Evolutionary conservation across 2,113 vertebrate genomes (phyloP).

Genomic region (rabbit (Oryctolagus cuniculus)): DNA sequence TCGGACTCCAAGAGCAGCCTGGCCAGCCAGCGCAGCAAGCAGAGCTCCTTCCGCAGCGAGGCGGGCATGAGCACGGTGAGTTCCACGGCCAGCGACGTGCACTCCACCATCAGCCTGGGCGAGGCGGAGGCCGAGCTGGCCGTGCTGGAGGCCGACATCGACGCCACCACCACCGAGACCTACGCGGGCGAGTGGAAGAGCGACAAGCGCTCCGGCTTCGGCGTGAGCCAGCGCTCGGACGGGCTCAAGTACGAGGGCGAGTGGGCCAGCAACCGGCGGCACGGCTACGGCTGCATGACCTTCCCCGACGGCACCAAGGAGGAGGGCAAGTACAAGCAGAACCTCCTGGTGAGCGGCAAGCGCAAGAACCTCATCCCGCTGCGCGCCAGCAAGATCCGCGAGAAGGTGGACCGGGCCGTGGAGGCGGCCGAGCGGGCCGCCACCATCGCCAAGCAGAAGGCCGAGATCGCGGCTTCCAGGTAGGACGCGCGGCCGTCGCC

Average conservation of each 20-base stretch:
- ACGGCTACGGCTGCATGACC: constrained; percentile 98
- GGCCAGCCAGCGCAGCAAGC: constrained; percentile 99
- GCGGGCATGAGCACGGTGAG: constrained; percentile 98
- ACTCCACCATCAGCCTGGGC: constrained; percentile 98
- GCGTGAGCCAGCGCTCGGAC: constrained; percentile 95
- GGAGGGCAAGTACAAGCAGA: constrained; percentile 99
- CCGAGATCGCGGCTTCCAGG: constrained; percentile 98
- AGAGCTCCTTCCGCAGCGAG: constrained; percentile 99
- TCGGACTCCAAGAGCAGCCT: constrained; percentile 98
- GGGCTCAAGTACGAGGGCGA: constrained; percentile 97
- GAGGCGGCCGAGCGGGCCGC: constrained; percentile 95
- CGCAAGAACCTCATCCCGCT: constrained; percentile 98
- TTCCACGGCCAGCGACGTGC: constrained; percentile 96
- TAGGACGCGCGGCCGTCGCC: constrained; percentile 77
- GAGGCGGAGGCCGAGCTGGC: constrained; percentile 93
- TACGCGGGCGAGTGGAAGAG: constrained; percentile 97
- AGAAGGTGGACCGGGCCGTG: constrained; percentile 97
- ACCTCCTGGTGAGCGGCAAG: constrained; percentile 96
- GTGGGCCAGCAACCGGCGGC: constrained; percentile 96
- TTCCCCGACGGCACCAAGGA: constrained; percentile 98
- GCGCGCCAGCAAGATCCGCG: constrained; percentile 97
- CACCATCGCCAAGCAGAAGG: constrained; percentile 98
- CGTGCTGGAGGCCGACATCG: constrained; percentile 93
- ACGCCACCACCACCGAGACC: constrained; percentile 97
- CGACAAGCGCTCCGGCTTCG: constrained; percentile 96